phyloP scores from a whole-genome alignment of 2,113 vertebrate species.

The Mixornis gularis region DNA sequence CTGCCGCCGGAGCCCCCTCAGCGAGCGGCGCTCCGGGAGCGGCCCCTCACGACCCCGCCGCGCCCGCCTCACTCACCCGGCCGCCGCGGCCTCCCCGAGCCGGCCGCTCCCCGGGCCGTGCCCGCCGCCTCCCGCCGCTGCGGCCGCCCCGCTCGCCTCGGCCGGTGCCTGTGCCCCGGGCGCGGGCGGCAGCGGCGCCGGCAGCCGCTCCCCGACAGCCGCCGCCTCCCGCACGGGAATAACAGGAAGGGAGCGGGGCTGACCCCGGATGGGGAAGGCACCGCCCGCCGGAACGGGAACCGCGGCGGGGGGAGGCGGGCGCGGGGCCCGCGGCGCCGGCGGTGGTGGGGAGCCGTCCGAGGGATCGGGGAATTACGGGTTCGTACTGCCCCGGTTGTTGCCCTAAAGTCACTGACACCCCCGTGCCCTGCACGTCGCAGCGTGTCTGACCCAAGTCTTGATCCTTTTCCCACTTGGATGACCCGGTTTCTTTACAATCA shows the following conservation, averaged over 20 bases:
- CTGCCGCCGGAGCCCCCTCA: background rate
- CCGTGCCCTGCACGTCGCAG: background rate
- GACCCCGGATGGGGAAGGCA: constrained; percentile 1
- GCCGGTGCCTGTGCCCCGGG: background rate
- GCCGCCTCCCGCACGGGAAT: background rate
- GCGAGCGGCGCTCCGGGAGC: background rate
- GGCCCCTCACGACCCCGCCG: background rate
- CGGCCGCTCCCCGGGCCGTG: background rate
- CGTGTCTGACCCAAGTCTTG: background rate
- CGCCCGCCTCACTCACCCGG: background rate
- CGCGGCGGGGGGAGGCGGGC: background rate
- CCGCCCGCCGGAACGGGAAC: constrained; percentile 3
- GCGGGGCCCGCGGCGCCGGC: background rate
- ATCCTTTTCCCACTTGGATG: background rate
- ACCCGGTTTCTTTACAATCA: background rate
- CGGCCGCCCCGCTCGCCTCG: too few species aligned
- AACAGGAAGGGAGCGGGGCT: background rate
- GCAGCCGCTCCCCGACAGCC: background rate
- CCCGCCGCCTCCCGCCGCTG: too few species aligned
- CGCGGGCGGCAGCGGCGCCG: background rate
- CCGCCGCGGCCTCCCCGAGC: too few species aligned
- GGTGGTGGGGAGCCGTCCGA: background rate
- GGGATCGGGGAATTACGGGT: rapidly evolving
- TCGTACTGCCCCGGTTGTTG: too few species aligned
- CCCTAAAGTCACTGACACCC: background rate